These are phyloP conservation scores for Fulica atra DNA, from an alignment of 2,113 vertebrate species.

Conservation along the genomic window DNA sequence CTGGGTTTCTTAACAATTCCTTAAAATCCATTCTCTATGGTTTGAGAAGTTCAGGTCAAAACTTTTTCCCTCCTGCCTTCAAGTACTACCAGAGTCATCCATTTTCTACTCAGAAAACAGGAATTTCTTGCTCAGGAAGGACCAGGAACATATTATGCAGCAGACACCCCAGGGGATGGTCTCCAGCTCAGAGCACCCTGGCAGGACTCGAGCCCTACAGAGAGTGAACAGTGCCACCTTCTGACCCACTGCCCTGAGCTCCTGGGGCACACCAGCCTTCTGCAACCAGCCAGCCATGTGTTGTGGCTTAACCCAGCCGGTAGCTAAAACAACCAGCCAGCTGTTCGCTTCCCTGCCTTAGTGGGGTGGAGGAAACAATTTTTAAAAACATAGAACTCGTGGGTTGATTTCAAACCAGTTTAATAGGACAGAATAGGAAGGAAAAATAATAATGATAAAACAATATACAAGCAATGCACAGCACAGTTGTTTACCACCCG, in stretches of 20 bases:
- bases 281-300: background rate
- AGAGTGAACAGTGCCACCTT: conserved; percentile 13
- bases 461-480: no score
- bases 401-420: no score
- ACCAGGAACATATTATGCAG: background rate
- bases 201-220: background rate
- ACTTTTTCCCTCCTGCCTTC: background rate
- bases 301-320: no score
- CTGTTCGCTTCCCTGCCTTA: no score
- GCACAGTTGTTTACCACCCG: no score
- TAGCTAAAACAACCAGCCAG: no score
- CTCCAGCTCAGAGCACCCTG: background rate
- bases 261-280: background rate
- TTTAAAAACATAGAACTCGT: no score
- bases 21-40: background rate
- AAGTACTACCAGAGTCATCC: background rate
- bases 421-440: no score
- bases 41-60: background rate
- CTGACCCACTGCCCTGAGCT: background rate
- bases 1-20: background rate
- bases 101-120: background rate
- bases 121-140: background rate
- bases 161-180: background rate
- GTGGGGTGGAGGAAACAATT: no score
- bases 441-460: no score